phyloP scores from a whole-genome alignment of 2,797 vertebrate species.

The Neoniphon sammara region DNA sequence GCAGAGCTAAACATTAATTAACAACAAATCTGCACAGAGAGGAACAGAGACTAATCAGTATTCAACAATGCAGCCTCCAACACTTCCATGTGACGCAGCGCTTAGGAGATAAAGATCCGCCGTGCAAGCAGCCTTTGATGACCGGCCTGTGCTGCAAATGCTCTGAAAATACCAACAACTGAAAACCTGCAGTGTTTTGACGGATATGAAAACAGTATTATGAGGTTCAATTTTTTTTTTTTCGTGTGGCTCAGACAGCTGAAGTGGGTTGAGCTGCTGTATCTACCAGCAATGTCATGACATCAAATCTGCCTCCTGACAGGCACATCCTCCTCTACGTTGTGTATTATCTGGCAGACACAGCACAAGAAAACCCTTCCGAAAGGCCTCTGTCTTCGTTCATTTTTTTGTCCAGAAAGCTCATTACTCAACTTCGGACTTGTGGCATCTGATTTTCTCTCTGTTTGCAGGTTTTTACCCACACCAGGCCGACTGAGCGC shows the following conservation, averaged over 20 bases:
- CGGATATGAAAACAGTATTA: conserved; percentile 19
- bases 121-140: not conserved
- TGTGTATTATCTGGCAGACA: not conserved
- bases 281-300: conserved; percentile 18
- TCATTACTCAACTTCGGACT: no score
- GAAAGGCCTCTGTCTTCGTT: no score
- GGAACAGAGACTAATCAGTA: conserved; percentile 35
- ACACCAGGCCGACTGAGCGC: no score
- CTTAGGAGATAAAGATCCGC: conserved; percentile 35
- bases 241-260: conserved; percentile 6
- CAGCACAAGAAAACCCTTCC: no score
- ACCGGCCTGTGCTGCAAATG: conserved; percentile 12
- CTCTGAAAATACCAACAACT: not conserved
- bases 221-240: no score
- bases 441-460: no score
- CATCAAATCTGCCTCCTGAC: not conserved
- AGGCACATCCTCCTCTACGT: not conserved
- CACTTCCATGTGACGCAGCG: conserved; percentile 20
- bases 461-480: no score
- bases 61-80: conserved; percentile 22
- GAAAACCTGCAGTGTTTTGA: not conserved
- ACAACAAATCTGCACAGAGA: conserved; percentile 41
- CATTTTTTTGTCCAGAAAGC: no score
- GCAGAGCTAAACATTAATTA: conserved; percentile 43
- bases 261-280: conserved; percentile 10